Conservation (phyloP, 2,113 vertebrate species). For the Gulo gulo region DNA sequence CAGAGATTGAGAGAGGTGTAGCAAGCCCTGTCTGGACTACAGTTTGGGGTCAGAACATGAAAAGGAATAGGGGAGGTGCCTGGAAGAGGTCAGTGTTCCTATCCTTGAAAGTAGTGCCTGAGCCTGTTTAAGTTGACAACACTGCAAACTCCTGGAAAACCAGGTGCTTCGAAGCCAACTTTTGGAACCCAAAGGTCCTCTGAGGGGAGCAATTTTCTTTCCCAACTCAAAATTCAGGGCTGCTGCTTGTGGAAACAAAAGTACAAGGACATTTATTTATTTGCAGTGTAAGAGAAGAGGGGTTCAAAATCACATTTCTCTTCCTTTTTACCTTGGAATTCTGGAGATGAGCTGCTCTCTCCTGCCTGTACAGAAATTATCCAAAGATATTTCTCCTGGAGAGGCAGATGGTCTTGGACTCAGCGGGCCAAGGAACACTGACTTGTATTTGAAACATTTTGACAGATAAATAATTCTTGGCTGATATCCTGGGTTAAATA, state of each 20-base stretch:
- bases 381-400: conserved; percentile 72
- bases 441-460: conserved; percentile 79
- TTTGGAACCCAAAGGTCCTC: conserved; percentile 45
- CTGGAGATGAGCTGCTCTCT: conserved; percentile 57
- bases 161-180: neutral
- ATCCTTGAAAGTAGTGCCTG: conserved; percentile 12
- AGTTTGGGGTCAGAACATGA: neutral
- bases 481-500: conserved; percentile 75
- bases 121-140: neutral
- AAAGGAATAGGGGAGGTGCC: neutral
- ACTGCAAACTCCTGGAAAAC: conserved; percentile 51
- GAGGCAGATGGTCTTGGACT: conserved; percentile 78
- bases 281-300: conserved; percentile 71
- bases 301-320: conserved; percentile 74
- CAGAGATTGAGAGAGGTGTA: neutral
- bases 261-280: conserved; percentile 40
- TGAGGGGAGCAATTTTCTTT: neutral
- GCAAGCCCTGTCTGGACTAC: neutral
- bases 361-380: conserved; percentile 71
- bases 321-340: conserved; percentile 63
- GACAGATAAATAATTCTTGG: conserved; percentile 82
- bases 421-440: conserved; percentile 74
- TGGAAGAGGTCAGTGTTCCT: neutral
- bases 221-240: neutral
- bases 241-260: neutral